These are phyloP conservation scores for Cremastinae sp. DNA, from an alignment of 2,888 invertebrate genomes.

Conservation along the genomic window DNA sequence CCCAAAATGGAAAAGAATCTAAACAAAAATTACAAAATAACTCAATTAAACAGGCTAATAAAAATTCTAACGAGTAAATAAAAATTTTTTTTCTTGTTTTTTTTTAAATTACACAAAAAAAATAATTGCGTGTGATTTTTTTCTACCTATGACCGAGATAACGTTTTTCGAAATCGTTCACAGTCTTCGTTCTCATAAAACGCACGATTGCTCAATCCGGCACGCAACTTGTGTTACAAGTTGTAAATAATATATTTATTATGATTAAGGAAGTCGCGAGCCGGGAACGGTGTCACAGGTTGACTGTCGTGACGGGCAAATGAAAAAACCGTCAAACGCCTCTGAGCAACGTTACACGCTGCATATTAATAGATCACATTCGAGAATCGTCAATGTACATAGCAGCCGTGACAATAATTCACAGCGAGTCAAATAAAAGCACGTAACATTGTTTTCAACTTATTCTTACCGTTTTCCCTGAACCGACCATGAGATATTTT, in stretches of 20 bases:
- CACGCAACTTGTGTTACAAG: conserved; percentile 53
- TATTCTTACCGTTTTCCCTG: not conserved
- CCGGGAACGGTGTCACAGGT: conserved; percentile 60
- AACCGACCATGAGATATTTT: not conserved
- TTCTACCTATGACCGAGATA: not conserved
- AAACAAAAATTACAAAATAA: no score
- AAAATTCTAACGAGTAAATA: no score
- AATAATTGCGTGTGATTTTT: no score
- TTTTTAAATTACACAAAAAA: no score
- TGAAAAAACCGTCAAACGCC: conserved; percentile 60
- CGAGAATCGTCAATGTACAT: conserved; percentile 50
- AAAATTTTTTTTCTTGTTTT: not conserved
- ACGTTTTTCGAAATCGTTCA: conserved; percentile 40
- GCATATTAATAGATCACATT: conserved; percentile 57
- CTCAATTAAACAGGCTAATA: no score
- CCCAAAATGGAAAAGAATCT: no score
- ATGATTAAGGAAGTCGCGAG: conserved; percentile 58
- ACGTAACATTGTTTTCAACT: conserved; percentile 49
- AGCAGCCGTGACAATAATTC: conserved; percentile 55
- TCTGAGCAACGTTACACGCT: conserved; percentile 51
- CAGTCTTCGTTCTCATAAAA: conserved; percentile 56
- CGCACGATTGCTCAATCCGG: conserved; percentile 52
- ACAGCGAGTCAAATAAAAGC: conserved; percentile 44
- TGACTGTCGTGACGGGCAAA: conserved; percentile 63
- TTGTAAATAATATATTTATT: conserved; percentile 61